Conservation (phyloP, 2,797 vertebrate genomes). For the Sebastes hubbsi region DNA sequence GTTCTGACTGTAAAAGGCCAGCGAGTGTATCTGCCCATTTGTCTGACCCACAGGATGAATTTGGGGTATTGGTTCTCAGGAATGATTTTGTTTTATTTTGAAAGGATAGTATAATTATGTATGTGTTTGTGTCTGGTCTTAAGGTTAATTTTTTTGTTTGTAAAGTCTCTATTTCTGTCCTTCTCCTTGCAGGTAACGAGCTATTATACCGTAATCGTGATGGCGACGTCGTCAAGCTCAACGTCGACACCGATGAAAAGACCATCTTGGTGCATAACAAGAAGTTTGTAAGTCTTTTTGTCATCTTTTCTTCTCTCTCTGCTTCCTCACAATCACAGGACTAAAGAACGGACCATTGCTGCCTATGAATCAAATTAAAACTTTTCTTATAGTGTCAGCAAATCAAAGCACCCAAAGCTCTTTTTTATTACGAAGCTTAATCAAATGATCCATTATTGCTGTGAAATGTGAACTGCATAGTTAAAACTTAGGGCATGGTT, state of each 20-base stretch:
- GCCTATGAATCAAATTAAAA: constrained; percentile 36
- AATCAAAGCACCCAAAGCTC: constrained; percentile 46
- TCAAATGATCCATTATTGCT: constrained; percentile 55
- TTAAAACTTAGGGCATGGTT: constrained; percentile 22
- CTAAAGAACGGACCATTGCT: not conserved
- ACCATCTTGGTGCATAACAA: constrained; percentile 93
- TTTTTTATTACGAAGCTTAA: constrained; percentile 39
- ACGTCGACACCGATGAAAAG: constrained; percentile 87
- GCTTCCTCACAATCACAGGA: not conserved
- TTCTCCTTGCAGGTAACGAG: constrained; percentile 85
- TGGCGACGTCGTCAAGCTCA: constrained; percentile 89
- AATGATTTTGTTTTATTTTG: not conserved
- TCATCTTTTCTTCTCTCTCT: not conserved
- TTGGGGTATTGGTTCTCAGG: not conserved
- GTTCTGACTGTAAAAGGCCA: not conserved
- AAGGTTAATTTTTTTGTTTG: not conserved
- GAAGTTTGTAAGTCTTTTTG: constrained; percentile 91
- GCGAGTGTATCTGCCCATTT: not conserved
- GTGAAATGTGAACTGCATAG: constrained; percentile 33
- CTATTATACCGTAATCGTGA: constrained; percentile 91
- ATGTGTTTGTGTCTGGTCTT: not conserved
- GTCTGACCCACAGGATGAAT: not conserved
- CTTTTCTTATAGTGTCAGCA: constrained; percentile 45
- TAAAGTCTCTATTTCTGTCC: not conserved
- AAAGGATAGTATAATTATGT: not conserved